Percentiles rank a stretch among this genome's conserved stretches.
Evolutionary conservation across 2,797 vertebrate genomes (phyloP).

Genomic region (Cossypha dichroa): DNA sequence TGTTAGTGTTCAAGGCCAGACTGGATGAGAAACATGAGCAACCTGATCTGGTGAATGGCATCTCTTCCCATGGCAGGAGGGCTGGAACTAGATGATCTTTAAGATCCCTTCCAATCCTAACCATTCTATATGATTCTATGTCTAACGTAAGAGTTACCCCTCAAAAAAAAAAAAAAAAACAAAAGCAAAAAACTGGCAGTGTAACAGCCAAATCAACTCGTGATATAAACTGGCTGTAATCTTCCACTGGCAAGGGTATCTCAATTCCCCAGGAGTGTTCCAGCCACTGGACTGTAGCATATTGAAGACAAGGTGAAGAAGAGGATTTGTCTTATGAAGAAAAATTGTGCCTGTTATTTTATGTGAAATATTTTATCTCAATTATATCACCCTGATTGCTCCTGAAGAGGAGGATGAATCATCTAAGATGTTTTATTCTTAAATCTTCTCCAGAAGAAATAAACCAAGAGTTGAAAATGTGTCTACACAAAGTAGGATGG

Average conservation of each 20-base stretch:
- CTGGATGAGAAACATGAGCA: background rate
- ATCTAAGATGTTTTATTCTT: background rate
- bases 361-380: background rate
- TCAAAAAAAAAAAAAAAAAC: too few species aligned
- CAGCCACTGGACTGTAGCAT: background rate
- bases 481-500: background rate
- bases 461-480: background rate
- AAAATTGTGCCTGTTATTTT: background rate
- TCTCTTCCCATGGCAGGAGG: accelerated
- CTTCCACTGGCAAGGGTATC: background rate
- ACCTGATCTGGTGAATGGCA: background rate
- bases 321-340: background rate
- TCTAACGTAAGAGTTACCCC: background rate
- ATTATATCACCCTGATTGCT: background rate
- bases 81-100: background rate
- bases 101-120: background rate
- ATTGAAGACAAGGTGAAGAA: background rate
- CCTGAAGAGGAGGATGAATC: background rate
- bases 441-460: background rate
- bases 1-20: background rate
- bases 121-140: background rate
- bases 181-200: background rate
- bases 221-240: background rate
- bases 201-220: background rate
- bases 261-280: background rate